Conservation (phyloP, 1,140 invertebrate genomes). For the Saccostrea cuccullata region DNA sequence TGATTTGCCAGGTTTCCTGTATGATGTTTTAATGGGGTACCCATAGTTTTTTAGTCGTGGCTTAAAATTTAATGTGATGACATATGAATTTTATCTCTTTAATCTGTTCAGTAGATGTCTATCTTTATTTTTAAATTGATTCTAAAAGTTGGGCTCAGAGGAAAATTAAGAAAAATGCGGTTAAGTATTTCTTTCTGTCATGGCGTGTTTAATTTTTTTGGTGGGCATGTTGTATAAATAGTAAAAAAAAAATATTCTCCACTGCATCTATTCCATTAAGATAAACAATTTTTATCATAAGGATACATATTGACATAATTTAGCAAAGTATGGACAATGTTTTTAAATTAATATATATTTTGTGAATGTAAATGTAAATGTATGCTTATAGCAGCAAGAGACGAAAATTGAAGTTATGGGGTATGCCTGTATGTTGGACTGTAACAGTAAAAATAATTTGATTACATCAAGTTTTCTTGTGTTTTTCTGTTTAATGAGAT, state of each 20-base stretch:
- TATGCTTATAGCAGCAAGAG: too few species aligned
- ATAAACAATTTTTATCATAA: not conserved
- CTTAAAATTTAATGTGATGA: not conserved
- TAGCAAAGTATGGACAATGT: too few species aligned
- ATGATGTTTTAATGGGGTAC: not conserved
- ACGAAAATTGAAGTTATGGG: too few species aligned
- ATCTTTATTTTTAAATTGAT: not conserved
- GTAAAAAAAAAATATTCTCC: not conserved
- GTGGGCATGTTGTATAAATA: not conserved
- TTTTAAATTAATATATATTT: too few species aligned
- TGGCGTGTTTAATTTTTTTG: not conserved
- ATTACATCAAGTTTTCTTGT: too few species aligned
- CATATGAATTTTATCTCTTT: not conserved
- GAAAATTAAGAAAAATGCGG: not conserved
- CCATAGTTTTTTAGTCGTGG: not conserved
- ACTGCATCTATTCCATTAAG: not conserved
- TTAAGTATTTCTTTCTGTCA: not conserved
- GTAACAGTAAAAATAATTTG: too few species aligned
- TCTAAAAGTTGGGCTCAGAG: conserved; percentile 1
- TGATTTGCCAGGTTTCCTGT: not conserved
- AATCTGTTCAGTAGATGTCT: conserved; percentile 1
- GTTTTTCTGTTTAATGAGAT: too few species aligned
- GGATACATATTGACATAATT: too few species aligned
- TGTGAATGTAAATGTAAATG: too few species aligned
- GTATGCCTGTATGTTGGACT: too few species aligned